Evolutionary conservation across 2,113 vertebrate genomes (phyloP).

Genomic region (Channa maculata): DNA sequence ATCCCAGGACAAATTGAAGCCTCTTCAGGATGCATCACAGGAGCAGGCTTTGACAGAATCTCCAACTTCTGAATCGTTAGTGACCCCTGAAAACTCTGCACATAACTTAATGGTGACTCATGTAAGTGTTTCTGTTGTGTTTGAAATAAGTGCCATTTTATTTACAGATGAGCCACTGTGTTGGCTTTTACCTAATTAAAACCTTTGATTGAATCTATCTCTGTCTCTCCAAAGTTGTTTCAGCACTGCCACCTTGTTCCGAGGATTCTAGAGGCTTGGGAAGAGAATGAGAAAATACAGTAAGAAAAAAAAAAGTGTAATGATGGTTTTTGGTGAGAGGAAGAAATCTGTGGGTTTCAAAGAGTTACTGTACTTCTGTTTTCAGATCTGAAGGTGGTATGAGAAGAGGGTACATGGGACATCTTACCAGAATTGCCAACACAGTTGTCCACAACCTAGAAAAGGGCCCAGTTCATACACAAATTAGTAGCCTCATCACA

Average conservation of each 20-base stretch:
- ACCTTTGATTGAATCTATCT: constrained; percentile 12
- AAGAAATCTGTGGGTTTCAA: neutral
- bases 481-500: constrained; percentile 89
- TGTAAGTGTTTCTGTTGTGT: constrained; percentile 61
- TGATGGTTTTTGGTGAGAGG: neutral
- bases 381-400: constrained; percentile 92
- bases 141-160: constrained; percentile 2
- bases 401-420: constrained; percentile 96
- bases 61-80: constrained; percentile 34
- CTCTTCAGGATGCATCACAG: constrained; percentile 34
- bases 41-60: constrained; percentile 51
- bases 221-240: constrained; percentile 86
- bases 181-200: neutral
- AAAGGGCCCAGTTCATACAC: constrained; percentile 90
- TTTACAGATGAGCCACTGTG: neutral
- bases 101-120: constrained; percentile 89
- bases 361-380: constrained; percentile 5
- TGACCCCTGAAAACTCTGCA: constrained; percentile 55
- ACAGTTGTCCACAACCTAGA: constrained; percentile 94
- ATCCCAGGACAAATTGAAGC: constrained; percentile 67
- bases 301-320: constrained; percentile 76
- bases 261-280: constrained; percentile 96
- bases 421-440: constrained; percentile 96
- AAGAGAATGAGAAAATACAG: constrained; percentile 95
- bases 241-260: constrained; percentile 94